Evolutionary conservation across 2,888 invertebrate species (phyloP).

Genomic region (Acanthosepion pharaonis): DNA sequence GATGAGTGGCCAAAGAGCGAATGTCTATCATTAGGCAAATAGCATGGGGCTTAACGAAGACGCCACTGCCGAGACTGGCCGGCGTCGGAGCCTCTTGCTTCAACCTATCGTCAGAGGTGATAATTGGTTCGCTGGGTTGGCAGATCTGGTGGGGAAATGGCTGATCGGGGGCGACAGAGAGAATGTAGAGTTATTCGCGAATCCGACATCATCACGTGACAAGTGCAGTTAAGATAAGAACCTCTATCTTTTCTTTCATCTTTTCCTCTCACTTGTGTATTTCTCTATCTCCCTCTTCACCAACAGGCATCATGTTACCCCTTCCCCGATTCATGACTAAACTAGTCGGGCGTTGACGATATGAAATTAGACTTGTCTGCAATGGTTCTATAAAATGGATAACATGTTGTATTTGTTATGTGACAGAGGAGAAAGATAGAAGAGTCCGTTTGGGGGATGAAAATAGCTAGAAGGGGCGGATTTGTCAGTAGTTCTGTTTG

Average conservation of each 20-base stretch:
- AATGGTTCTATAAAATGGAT: slow-evolving; percentile 21
- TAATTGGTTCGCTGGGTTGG: neutral
- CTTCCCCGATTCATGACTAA: neutral
- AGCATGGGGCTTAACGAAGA: neutral
- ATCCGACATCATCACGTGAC: neutral
- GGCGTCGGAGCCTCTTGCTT: slow-evolving; percentile 2
- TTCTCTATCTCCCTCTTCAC: neutral
- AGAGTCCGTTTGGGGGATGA: neutral
- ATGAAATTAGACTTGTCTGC: slow-evolving; percentile 8
- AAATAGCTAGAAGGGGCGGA: neutral
- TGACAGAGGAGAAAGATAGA: neutral
- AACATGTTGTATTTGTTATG: neutral
- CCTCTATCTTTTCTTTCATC: neutral
- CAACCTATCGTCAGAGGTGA: neutral
- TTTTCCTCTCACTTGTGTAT: neutral
- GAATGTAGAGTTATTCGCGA: slow-evolving; percentile 1
- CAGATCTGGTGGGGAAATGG: neutral
- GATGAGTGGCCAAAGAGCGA: neutral
- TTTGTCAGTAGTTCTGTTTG: neutral
- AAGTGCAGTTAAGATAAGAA: slow-evolving; percentile 2
- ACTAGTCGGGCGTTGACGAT: neutral
- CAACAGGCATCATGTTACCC: neutral
- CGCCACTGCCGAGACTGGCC: neutral
- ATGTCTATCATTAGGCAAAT: slow-evolving; percentile 14
- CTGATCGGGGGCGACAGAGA: neutral